Evolutionary conservation across 64 coral and sea anemone genomes (phyloP).

Genomic region (Porites lutea): DNA sequence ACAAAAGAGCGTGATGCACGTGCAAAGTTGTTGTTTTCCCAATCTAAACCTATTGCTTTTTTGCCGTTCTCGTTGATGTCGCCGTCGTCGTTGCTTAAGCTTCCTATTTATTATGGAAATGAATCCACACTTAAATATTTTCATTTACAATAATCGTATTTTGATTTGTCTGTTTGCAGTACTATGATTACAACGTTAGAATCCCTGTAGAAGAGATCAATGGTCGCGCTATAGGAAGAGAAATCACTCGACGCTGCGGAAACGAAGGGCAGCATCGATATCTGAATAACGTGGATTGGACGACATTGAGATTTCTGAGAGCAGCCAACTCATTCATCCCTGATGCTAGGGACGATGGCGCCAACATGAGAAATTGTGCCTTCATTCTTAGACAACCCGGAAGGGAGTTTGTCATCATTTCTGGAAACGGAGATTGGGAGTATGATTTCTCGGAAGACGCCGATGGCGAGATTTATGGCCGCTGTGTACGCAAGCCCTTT

Average conservation of each 20-base stretch:
- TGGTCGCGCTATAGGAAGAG: background rate
- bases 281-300: background rate
- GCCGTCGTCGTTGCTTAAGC: too few relatives aligned
- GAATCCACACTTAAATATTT: too few relatives aligned
- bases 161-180: too few relatives aligned
- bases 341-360: slow-evolving; percentile 25
- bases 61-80: too few relatives aligned
- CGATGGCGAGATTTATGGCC: slow-evolving; percentile 33
- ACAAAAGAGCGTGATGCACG: too few relatives aligned
- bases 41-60: too few relatives aligned
- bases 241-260: background rate
- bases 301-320: slow-evolving; percentile 15
- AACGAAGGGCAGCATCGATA: slow-evolving; percentile 13
- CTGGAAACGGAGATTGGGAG: slow-evolving; percentile 33
- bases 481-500: background rate
- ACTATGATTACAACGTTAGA: too few relatives aligned
- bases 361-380: background rate
- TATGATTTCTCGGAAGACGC: slow-evolving; percentile 23
- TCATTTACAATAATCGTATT: too few relatives aligned
- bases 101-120: too few relatives aligned
- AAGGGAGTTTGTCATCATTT: background rate
- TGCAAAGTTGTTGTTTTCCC: too few relatives aligned
- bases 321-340: slow-evolving; percentile 22
- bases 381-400: slow-evolving; percentile 24
- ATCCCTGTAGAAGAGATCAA: background rate